Evolutionary conservation across 2,797 vertebrate species (phyloP), one percentile per base, ranked within the genome.

Genomic region (Lithobates sylvaticus): DNA sequence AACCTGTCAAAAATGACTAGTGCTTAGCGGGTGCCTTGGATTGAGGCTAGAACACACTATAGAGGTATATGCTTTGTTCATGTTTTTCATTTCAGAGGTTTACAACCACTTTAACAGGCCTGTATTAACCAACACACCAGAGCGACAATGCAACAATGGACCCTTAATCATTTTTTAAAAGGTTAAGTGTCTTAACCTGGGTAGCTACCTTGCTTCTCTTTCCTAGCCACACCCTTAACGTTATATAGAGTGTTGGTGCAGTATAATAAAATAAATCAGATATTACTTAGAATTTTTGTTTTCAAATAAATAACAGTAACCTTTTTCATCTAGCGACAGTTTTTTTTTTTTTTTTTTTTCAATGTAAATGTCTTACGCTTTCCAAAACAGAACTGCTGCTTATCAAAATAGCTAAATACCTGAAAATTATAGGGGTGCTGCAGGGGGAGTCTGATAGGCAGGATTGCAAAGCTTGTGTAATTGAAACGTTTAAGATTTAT

Each of bases 371-470:
- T 50, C 47, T 29, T 58, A 27, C 29, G 6, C 81, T 61, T 32
- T 44, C 1, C 36, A 16, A 76, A 75, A 4, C 21, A 34, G 29
- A 68, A 42, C 18, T 29, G 27, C 58, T 50, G 81, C 71, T 67
- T 76, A 83, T 76, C 71, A 83, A 83, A 83, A 83, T 64, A 26
- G 61, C 81, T 76, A 76, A 83, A 76, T 83, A 68, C 72, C 42
- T 50, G 72, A 27, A 76, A 83, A 76, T 76, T 65, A 75, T 75
- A 67, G 36, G 50, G 47, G 39, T 75, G 81, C 81, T 72, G 12
- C 50, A 65, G 81, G 81, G 81, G 47, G 71, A 54, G 15, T 69
- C 6, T 26, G 61, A 83, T 75, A 76, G 65, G 68, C 44, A 32
- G 54, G 71, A 75, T 36, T 26, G 61, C 26, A 65, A 68, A 67